These are phyloP conservation scores for Polypedilum vanderplanki DNA, from an alignment of 1,140 invertebrate species.

Conservation along the genomic window DNA sequence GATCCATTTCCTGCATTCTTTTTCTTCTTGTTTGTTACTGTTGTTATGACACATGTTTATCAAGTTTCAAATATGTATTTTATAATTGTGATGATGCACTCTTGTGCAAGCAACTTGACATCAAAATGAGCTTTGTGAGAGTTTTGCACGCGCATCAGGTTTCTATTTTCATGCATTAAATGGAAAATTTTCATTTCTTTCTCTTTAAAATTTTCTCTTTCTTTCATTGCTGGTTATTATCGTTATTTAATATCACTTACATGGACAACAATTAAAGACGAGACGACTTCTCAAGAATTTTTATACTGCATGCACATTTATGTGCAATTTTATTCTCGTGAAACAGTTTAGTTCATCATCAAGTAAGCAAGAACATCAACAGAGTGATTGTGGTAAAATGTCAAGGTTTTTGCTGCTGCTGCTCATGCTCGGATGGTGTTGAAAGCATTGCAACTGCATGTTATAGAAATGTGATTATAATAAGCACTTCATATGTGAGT, in stretches of 20 bases:
- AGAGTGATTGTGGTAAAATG: too few relatives aligned
- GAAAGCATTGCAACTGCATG: too few relatives aligned
- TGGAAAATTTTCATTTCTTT: not conserved
- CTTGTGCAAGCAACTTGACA: not conserved
- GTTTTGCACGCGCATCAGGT: not conserved
- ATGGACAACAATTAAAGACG: slow-evolving; percentile 1
- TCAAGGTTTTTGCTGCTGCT: too few relatives aligned
- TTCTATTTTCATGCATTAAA: not conserved
- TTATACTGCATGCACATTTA: too few relatives aligned
- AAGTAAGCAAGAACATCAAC: too few relatives aligned
- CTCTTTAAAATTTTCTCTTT: not conserved
- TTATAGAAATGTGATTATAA: too few relatives aligned
- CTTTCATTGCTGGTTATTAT: not conserved
- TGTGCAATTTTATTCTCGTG: too few relatives aligned
- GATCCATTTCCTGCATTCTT: not conserved
- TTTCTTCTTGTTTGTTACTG: not conserved
- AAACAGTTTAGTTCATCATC: too few relatives aligned
- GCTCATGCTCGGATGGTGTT: too few relatives aligned
- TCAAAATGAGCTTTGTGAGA: not conserved
- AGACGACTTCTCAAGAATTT: not conserved
- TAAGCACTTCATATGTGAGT: too few relatives aligned
- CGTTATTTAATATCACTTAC: not conserved
- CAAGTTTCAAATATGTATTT: not conserved
- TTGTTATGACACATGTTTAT: not conserved
- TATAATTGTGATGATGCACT: too few relatives aligned